A percentile compares a stretch with the other conserved stretches of the same genome.
These are phyloP conservation scores for Erannis defoliaria DNA, from an alignment of 2,888 invertebrate species.

Conservation along the genomic window DNA sequence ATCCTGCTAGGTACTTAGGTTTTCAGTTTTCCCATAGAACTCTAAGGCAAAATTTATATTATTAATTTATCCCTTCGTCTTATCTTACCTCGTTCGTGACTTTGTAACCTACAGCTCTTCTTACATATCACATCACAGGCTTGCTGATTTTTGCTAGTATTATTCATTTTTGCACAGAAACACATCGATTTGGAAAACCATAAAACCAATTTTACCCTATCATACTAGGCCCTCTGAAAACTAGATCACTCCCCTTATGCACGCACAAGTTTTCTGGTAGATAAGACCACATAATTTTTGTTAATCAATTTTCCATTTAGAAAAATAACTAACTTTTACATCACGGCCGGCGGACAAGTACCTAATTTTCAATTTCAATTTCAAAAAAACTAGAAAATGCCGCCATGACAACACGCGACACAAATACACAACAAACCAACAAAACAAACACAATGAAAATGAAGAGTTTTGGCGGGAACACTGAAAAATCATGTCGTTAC, in stretches of 20 bases:
- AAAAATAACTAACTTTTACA: slow-evolving; percentile 17
- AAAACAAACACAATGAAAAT: too few species aligned
- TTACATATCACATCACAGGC: slow-evolving; percentile 54
- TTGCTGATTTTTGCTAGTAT: slow-evolving; percentile 50
- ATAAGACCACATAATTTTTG: slow-evolving; percentile 25
- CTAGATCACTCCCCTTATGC: background rate
- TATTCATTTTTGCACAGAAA: slow-evolving; percentile 52
- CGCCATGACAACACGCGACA: slow-evolving; percentile 71
- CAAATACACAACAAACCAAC: background rate
- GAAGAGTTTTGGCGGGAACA: too few species aligned
- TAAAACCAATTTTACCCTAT: slow-evolving; percentile 15
- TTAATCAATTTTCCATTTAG: slow-evolving; percentile 1
- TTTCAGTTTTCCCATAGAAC: background rate
- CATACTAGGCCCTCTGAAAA: background rate
- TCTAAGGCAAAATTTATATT: background rate
- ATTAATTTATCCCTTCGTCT: too few species aligned
- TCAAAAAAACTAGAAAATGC: slow-evolving; percentile 54
- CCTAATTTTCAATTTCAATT: too few species aligned
- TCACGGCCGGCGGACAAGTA: background rate
- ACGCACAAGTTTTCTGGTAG: slow-evolving; percentile 1
- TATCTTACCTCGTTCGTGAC: slow-evolving; percentile 7
- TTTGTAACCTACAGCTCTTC: slow-evolving; percentile 29
- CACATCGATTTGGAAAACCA: slow-evolving; percentile 6
- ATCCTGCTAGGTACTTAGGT: too few species aligned
- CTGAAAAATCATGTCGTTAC: too few species aligned